Evolutionary conservation across 1,140 invertebrate species (phyloP), one percentile per base, ranked within the genome.

Genomic region (Drosophila ohnishii): DNA sequence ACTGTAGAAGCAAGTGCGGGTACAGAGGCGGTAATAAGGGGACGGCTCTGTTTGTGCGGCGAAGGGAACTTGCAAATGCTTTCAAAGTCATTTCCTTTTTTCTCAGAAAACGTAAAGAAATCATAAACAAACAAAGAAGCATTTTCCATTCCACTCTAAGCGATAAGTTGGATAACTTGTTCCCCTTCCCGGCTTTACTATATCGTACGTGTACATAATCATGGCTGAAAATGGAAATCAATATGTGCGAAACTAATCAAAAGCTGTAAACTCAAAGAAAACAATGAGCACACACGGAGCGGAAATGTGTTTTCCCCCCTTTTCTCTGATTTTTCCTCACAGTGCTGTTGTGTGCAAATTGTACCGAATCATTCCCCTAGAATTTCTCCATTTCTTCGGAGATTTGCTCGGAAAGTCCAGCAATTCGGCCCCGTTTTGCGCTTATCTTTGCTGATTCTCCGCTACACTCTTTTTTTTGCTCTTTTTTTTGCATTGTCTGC

Each of bases 71-170:
- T 66, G 44, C 65, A 85, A 83, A 80, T 77, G 78, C 61, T 75
- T 72, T 75, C 61, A 66, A 79, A 75, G 63, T 78, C 79, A 87
- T 80, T 87, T 88, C 84, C 80, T 71, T 80, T 69, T 77, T 87
- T 77, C 84, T 70, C 47, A 53, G 80, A 87, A 87, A 48, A 78
- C 69, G 85, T 88, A 78, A 88, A 78, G 76, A 84, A 84, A 88
- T 67, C 62, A 67, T 57, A 79, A 56, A 72, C 75, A 78, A 69
- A 73, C 59, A 75, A 76, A 71, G 55, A 50, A 61, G 32, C 66
- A 58, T 30, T 28, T 5, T 40, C 22, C 48, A 40, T 39, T 55
- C 67, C 70, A 22, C 37, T 47, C 25, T 22, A 59, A 56, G 57
- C 71, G 64, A 56, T 56, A 71, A 71, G 63, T 71, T 48, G 42